Percentiles rank a stretch among this genome's conserved stretches.
phyloP scores from a whole-genome alignment of 1,140 invertebrate species.

The Brachionus asplanchnoidis region DNA sequence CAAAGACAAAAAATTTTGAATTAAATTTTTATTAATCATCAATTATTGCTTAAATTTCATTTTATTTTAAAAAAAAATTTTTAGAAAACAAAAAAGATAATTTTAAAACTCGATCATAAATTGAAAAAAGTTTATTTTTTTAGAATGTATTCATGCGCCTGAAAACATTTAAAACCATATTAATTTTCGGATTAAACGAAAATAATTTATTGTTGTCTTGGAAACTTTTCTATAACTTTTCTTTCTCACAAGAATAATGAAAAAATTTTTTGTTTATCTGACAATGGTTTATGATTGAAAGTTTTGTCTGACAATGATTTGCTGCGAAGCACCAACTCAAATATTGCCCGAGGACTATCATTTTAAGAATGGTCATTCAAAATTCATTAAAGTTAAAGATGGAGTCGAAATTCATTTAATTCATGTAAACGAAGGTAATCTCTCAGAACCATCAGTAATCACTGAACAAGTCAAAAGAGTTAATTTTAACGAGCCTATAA shows the following conservation, averaged over 20 bases:
- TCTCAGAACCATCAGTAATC: neutral
- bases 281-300: neutral
- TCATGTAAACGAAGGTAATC: neutral
- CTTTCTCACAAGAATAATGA: neutral
- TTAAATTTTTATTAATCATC: too few relatives aligned
- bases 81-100: neutral
- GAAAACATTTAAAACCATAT: neutral
- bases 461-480: neutral
- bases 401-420: neutral
- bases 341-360: neutral
- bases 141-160: neutral
- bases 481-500: neutral
- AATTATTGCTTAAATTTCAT: too few relatives aligned
- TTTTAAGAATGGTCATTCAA: neutral
- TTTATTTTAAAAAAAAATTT: neutral
- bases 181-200: neutral
- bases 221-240: neutral
- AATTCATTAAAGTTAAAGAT: neutral
- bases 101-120: neutral
- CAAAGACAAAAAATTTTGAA: too few relatives aligned
- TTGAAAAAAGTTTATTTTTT: neutral
- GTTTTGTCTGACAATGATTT: neutral
- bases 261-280: neutral
- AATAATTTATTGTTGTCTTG: constrained; percentile 8
- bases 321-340: neutral